Evolutionary conservation across 2,888 invertebrate species (phyloP).

Genomic region (Odontothrips loti): DNA sequence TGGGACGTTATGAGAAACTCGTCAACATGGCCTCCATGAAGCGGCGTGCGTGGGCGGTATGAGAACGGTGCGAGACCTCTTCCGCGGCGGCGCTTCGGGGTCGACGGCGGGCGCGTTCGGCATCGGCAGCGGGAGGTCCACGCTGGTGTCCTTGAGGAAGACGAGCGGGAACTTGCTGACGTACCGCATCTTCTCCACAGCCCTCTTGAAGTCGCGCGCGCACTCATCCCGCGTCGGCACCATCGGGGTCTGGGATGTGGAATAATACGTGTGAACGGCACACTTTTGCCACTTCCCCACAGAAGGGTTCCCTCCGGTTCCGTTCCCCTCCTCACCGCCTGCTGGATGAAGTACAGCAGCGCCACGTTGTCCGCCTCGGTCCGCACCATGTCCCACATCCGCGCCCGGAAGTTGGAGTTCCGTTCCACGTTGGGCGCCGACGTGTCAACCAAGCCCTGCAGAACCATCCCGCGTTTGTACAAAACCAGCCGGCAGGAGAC

Average conservation of each 20-base stretch:
- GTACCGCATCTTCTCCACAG: neutral
- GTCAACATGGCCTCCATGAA: neutral
- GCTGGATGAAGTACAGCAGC: constrained; percentile 7
- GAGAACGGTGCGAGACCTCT: neutral
- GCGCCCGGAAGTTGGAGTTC: constrained; percentile 4
- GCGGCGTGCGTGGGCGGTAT: neutral
- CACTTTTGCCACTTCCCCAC: no score
- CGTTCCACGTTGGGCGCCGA: constrained; percentile 7
- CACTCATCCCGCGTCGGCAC: constrained; percentile 10
- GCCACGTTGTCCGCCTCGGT: constrained; percentile 4
- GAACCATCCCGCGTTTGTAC: neutral
- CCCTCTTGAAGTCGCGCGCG: neutral
- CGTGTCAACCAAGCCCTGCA: constrained; percentile 1
- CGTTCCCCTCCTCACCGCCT: neutral
- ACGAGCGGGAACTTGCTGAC: neutral
- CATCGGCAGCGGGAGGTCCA: constrained; percentile 8
- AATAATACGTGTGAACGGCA: no score
- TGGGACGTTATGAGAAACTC: neutral
- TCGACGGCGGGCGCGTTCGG: constrained; percentile 4
- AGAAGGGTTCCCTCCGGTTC: no score
- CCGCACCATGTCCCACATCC: constrained; percentile 2
- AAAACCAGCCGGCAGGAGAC: neutral
- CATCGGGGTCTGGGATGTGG: neutral
- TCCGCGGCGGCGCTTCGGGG: neutral
- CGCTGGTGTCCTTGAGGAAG: neutral